A percentile compares a stretch with the other conserved stretches of the same genome.
Conservation (phyloP, 2,113 vertebrate genomes). For the Cyprinodon variegatus region DNA sequence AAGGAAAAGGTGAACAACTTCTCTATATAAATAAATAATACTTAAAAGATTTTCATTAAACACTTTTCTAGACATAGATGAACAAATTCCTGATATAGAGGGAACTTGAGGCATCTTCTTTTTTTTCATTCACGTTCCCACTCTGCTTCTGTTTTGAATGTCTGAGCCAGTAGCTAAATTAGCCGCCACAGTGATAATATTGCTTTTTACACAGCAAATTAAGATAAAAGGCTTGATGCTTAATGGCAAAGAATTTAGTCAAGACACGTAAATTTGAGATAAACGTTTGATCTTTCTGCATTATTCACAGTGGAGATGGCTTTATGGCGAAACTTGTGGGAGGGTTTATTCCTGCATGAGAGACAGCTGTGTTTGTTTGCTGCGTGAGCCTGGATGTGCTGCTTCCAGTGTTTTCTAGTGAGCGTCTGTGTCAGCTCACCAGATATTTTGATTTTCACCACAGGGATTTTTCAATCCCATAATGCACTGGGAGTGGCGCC, state of each 20-base stretch:
- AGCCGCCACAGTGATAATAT: conserved; percentile 58
- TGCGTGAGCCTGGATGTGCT: conserved; percentile 65
- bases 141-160: conserved; percentile 14
- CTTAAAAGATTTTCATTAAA: background rate
- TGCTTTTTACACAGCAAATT: conserved; percentile 56
- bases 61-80: background rate
- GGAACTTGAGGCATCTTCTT: conserved; percentile 13
- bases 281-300: conserved; percentile 53
- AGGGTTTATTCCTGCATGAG: conserved; percentile 28
- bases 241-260: conserved; percentile 38
- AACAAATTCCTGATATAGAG: conserved; percentile 24
- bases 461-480: conserved; percentile 74
- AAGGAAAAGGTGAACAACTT: background rate
- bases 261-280: conserved; percentile 42
- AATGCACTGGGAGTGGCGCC: conserved; percentile 72
- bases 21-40: background rate
- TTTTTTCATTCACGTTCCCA: conserved; percentile 16
- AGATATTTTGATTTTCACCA: conserved; percentile 69
- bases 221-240: conserved; percentile 22
- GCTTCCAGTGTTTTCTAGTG: conserved; percentile 47
- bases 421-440: conserved; percentile 55
- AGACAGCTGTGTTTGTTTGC: conserved; percentile 61
- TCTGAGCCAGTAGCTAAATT: conserved; percentile 37
- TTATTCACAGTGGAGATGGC: conserved; percentile 73
- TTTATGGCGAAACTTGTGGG: conserved; percentile 36